A percentile compares a stretch with the other conserved stretches of the same genome.
Evolutionary conservation across 2,113 vertebrate genomes (phyloP).

Genomic region (Neodon shergylaensis): DNA sequence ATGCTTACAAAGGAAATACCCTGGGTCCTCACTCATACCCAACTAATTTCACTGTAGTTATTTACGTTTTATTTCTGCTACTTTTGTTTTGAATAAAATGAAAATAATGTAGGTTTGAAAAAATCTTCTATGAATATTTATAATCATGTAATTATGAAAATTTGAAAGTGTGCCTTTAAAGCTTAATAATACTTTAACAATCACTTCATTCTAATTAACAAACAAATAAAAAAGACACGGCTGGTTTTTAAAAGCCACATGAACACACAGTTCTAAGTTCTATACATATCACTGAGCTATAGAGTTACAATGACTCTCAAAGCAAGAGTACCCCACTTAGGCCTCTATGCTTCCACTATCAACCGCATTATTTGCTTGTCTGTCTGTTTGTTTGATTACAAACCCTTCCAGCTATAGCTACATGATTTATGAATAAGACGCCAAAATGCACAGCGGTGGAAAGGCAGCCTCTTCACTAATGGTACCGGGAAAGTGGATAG

Average conservation of each 20-base stretch:
- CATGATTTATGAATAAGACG: not conserved
- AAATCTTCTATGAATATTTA: not conserved
- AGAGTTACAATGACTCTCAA: not conserved
- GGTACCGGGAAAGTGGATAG: not conserved
- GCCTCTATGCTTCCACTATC: too few species aligned
- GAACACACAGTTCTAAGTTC: not conserved
- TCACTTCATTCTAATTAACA: not conserved
- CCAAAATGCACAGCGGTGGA: not conserved
- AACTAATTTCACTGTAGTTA: not conserved
- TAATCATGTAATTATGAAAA: not conserved
- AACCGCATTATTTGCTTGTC: not conserved
- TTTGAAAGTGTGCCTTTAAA: not conserved
- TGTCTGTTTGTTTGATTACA: not conserved
- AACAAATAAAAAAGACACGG: not conserved
- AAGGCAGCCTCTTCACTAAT: not conserved
- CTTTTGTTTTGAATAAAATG: not conserved
- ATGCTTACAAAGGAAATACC: not conserved
- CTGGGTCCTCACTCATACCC: not conserved
- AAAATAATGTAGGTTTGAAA: not conserved
- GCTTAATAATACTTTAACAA: not conserved
- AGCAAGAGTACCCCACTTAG: not conserved
- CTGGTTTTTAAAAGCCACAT: not conserved
- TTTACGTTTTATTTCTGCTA: not conserved
- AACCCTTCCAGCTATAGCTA: not conserved
- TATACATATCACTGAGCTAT: not conserved